phyloP scores from a whole-genome alignment of 2,888 invertebrate genomes.

The Metellina segmentata region DNA sequence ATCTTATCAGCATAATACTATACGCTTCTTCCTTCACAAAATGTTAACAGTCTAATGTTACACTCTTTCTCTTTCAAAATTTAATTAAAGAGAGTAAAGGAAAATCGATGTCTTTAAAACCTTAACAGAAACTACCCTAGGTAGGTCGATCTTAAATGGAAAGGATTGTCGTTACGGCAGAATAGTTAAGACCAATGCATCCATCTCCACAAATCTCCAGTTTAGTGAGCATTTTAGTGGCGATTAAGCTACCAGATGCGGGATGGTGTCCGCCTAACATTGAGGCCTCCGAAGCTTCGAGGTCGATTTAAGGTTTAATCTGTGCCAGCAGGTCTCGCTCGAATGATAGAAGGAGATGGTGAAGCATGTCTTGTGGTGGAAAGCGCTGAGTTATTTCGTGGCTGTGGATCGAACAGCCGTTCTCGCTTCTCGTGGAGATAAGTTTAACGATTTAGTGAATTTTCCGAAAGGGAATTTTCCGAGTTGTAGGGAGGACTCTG shows the following conservation, averaged over 20 bases:
- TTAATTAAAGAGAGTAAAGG: no score
- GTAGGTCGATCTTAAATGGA: neutral
- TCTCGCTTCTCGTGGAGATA: neutral
- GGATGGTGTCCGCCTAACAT: neutral
- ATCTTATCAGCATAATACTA: no score
- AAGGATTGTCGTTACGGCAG: slow-evolving; percentile 20
- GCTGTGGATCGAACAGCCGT: neutral
- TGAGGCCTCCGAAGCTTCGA: neutral
- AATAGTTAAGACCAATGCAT: slow-evolving; percentile 39
- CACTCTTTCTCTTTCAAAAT: no score
- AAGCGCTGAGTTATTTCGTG: slow-evolving; percentile 13
- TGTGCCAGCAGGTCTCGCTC: neutral
- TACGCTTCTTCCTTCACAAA: no score
- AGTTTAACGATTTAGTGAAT: neutral
- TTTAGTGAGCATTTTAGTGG: slow-evolving; percentile 51
- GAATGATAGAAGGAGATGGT: neutral
- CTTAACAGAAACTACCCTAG: no score
- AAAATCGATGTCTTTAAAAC: no score
- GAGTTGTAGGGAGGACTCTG: neutral
- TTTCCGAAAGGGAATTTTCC: neutral
- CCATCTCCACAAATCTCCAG: slow-evolving; percentile 59
- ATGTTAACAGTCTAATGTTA: no score
- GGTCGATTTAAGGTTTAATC: slow-evolving; percentile 59
- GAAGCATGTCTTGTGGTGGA: slow-evolving; percentile 35
- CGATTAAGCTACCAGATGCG: slow-evolving; percentile 47